A percentile compares a stretch with the other conserved stretches of the same genome.
Evolutionary conservation across 2,797 vertebrate genomes (phyloP).

Genomic region (Sylvia borin): DNA sequence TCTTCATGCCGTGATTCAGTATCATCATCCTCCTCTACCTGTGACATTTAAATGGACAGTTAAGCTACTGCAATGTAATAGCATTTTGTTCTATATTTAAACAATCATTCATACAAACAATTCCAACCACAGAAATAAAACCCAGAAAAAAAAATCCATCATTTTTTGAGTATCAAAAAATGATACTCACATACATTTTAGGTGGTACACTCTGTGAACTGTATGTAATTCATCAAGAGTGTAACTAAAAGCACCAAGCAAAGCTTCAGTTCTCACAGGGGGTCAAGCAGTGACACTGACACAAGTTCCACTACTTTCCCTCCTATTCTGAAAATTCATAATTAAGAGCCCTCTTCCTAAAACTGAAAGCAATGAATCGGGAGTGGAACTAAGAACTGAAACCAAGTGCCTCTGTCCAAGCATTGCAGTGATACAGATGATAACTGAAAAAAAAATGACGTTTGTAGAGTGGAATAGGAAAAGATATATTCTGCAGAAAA

Average conservation of each 20-base stretch:
- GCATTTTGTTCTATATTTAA: not conserved
- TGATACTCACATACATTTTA: not conserved
- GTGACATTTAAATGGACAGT: constrained; percentile 36
- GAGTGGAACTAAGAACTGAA: not conserved
- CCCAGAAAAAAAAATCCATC: not conserved
- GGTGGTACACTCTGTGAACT: not conserved
- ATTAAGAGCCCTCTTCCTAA: not conserved
- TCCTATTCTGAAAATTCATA: not conserved
- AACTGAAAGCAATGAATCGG: not conserved
- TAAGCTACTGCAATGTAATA: not conserved
- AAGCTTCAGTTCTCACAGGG: not conserved
- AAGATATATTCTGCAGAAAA: not conserved
- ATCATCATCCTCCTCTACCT: constrained; percentile 69
- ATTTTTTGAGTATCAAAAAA: too few species aligned
- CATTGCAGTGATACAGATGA: not conserved
- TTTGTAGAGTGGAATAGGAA: not conserved
- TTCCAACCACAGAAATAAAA: not conserved
- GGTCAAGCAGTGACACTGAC: not conserved
- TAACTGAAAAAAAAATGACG: not conserved
- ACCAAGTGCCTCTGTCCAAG: not conserved
- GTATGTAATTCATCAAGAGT: not conserved
- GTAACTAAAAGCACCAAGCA: not conserved
- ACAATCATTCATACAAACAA: not conserved
- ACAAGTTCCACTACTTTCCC: not conserved
- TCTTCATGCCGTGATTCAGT: constrained; percentile 69